These are phyloP conservation scores for Matsumurasca onukii DNA, from an alignment of 1,140 invertebrate genomes.

Conservation along the genomic window DNA sequence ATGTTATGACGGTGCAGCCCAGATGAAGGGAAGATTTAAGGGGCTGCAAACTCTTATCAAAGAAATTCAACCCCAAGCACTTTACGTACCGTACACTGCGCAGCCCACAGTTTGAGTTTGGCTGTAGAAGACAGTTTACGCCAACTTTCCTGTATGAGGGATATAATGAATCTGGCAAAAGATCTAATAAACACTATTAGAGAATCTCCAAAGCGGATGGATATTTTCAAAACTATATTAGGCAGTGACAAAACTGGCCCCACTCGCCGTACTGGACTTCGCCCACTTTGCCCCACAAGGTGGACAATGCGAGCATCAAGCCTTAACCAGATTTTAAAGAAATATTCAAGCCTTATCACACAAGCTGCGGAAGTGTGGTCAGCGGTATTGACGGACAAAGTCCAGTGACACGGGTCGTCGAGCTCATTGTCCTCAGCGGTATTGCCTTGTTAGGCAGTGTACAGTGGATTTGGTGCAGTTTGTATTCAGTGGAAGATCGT, in stretches of 20 bases:
- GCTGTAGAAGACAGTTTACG: slow-evolving; percentile 23
- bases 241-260: neutral
- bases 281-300: neutral
- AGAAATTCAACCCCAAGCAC: slow-evolving; percentile 22
- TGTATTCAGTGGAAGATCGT: too few species aligned
- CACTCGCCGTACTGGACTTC: neutral
- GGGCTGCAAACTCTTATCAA: slow-evolving; percentile 28
- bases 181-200: slow-evolving; percentile 23
- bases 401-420: too few species aligned
- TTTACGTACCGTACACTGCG: slow-evolving; percentile 33
- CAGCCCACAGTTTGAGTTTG: slow-evolving; percentile 22
- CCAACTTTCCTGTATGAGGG: neutral
- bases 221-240: slow-evolving; percentile 2
- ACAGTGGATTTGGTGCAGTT: too few species aligned
- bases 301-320: slow-evolving; percentile 3
- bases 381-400: too few species aligned
- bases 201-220: slow-evolving; percentile 27
- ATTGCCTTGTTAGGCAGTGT: too few species aligned
- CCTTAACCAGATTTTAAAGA: neutral
- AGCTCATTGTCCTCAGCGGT: too few species aligned
- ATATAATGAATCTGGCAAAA: slow-evolving; percentile 10
- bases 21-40: slow-evolving; percentile 10
- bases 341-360: too few species aligned
- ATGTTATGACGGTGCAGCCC: slow-evolving; percentile 30
- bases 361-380: too few species aligned